phyloP scores from a whole-genome alignment of 2,888 invertebrate species.

The Sphaerophoria rueppellii region DNA sequence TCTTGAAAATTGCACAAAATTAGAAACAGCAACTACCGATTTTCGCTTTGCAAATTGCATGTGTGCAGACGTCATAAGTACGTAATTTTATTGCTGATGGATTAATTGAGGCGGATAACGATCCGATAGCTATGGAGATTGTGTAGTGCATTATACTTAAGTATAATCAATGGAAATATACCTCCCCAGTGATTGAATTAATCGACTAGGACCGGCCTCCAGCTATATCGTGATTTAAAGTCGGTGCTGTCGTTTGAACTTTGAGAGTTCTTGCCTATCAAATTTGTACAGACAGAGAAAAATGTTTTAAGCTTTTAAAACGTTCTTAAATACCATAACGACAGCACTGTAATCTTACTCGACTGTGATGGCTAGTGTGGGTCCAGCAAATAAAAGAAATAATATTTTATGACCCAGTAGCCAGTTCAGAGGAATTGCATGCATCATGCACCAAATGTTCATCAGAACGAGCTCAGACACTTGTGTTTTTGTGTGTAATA shows the following conservation, averaged over 20 bases:
- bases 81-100: slow-evolving; percentile 41
- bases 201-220: slow-evolving; percentile 2
- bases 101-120: slow-evolving; percentile 47
- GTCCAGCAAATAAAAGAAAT: not conserved
- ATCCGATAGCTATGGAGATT: slow-evolving; percentile 28
- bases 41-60: not conserved
- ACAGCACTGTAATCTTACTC: slow-evolving; percentile 2
- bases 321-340: not conserved
- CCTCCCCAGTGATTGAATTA: slow-evolving; percentile 6
- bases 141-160: not conserved
- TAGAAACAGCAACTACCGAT: slow-evolving; percentile 45
- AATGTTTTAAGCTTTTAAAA: too few relatives aligned
- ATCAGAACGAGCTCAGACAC: slow-evolving; percentile 43
- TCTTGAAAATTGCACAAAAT: slow-evolving; percentile 39
- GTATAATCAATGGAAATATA: slow-evolving; percentile 18
- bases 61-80: slow-evolving; percentile 37
- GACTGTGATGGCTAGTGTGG: not conserved
- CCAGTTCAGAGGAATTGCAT: slow-evolving; percentile 17
- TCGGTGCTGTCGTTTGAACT: not conserved
- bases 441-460: slow-evolving; percentile 47
- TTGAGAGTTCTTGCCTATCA: not conserved
- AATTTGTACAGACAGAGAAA: too few relatives aligned
- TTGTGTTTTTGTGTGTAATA: not conserved
- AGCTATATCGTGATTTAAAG: not conserved
- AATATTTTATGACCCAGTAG: slow-evolving; percentile 42